phyloP scores from a whole-genome alignment of 1,140 invertebrate species.

The Chironomus striatipennis region DNA sequence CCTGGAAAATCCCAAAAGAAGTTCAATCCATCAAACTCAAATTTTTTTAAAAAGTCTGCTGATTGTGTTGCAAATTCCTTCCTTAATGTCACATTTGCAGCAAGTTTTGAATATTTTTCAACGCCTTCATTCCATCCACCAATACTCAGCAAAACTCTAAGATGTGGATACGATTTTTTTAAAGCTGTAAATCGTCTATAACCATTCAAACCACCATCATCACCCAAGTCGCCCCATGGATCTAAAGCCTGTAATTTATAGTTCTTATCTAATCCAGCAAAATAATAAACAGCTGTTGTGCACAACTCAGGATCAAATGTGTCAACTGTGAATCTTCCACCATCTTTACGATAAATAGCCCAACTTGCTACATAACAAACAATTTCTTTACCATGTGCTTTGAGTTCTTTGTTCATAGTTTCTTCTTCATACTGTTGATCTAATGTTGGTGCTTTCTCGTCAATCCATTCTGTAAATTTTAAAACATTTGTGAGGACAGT shows the following conservation, averaged over 20 bases:
- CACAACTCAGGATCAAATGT: not conserved
- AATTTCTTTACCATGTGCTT: not conserved
- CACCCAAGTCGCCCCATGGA: conserved; percentile 48
- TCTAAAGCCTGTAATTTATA: conserved; percentile 34
- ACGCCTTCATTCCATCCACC: conserved; percentile 67
- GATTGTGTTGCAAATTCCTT: conserved; percentile 47
- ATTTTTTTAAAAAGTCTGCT: conserved; percentile 46
- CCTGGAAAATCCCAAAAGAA: conserved; percentile 61
- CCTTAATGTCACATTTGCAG: conserved; percentile 39
- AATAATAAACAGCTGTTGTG: not conserved
- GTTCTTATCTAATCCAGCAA: not conserved
- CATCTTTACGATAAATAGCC: not conserved
- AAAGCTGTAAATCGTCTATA: conserved; percentile 49
- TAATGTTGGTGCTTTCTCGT: not conserved
- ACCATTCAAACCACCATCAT: conserved; percentile 47
- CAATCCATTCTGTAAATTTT: not conserved
- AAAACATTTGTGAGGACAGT: not conserved
- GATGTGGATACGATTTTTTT: conserved; percentile 45
- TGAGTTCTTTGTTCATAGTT: not conserved
- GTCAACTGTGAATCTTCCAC: not conserved
- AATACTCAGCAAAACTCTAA: conserved; percentile 55
- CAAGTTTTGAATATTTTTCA: conserved; percentile 53
- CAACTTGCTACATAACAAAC: not conserved
- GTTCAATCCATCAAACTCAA: conserved; percentile 58
- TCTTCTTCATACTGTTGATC: not conserved